These are phyloP conservation scores for Noctuana brunneofusca DNA, from an alignment of 2,888 invertebrate species.

Conservation along the genomic window DNA sequence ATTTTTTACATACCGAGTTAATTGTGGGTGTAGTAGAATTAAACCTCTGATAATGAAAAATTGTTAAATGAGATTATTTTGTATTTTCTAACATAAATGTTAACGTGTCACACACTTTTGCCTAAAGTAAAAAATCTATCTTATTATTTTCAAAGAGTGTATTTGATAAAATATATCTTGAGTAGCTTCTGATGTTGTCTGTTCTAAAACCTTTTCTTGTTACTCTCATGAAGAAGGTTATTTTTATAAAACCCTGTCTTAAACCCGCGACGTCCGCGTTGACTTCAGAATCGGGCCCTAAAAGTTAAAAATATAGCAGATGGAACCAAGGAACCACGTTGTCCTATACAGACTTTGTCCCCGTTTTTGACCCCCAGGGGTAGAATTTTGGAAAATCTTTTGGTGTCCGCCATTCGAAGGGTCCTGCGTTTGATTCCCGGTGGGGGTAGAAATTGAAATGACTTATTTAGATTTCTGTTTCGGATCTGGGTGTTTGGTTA, in stretches of 20 bases:
- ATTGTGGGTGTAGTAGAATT: constrained; percentile 1
- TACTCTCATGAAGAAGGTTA: constrained; percentile 2
- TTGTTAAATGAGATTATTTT: neutral
- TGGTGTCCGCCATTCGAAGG: no score
- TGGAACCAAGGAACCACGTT: no score
- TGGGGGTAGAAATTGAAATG: no score
- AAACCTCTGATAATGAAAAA: neutral
- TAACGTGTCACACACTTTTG: constrained; percentile 1
- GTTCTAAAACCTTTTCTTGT: constrained; percentile 19
- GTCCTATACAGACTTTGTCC: no score
- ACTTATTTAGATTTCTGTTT: no score
- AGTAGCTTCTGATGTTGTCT: constrained; percentile 24
- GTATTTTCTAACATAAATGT: constrained; percentile 11
- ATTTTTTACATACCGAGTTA: neutral
- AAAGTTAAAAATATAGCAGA: no score
- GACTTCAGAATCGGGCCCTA: neutral
- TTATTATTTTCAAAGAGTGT: constrained; percentile 16
- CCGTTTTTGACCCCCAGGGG: no score
- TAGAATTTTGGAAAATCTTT: no score
- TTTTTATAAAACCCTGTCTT: constrained; percentile 19
- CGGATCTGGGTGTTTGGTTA: no score
- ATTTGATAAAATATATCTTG: constrained; percentile 24
- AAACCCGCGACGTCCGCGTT: no score
- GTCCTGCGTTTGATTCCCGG: no score
- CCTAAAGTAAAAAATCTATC: constrained; percentile 1